Evolutionary conservation across 2,797 vertebrate genomes (phyloP).

Genomic region (Pseudochirops cupreus): DNA sequence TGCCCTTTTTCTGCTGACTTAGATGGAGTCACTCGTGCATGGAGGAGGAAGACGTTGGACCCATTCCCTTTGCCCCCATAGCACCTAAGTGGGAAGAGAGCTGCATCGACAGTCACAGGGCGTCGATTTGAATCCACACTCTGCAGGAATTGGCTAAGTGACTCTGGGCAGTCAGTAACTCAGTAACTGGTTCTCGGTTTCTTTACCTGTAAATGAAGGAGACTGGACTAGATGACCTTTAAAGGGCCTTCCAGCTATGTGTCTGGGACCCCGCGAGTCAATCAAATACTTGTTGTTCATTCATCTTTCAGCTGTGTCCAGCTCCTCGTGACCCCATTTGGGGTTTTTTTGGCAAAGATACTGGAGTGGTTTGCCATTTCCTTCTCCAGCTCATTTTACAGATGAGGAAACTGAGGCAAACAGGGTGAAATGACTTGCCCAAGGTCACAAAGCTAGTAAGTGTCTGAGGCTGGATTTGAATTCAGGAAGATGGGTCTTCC

Average conservation of each 20-base stretch:
- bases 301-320: not conserved
- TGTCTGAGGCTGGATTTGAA: not conserved
- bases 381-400: not conserved
- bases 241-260: not conserved
- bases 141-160: not conserved
- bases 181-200: not conserved
- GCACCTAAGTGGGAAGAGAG: not conserved
- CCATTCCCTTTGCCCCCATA: not conserved
- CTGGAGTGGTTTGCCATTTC: not conserved
- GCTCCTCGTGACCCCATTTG: not conserved
- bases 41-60: not conserved
- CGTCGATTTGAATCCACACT: not conserved
- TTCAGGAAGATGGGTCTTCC: not conserved
- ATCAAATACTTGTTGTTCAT: not conserved
- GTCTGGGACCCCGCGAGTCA: not conserved
- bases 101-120: no score
- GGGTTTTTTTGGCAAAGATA: not conserved
- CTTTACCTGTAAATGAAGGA: not conserved
- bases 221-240: not conserved
- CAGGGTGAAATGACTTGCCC: not conserved
- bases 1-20: not conserved
- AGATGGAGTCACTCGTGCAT: not conserved
- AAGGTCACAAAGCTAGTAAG: not conserved
- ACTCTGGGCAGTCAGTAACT: not conserved
- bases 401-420: not conserved